phyloP scores from a whole-genome alignment of 2,797 vertebrate genomes.

The Rhabdophis nuchalis region DNA sequence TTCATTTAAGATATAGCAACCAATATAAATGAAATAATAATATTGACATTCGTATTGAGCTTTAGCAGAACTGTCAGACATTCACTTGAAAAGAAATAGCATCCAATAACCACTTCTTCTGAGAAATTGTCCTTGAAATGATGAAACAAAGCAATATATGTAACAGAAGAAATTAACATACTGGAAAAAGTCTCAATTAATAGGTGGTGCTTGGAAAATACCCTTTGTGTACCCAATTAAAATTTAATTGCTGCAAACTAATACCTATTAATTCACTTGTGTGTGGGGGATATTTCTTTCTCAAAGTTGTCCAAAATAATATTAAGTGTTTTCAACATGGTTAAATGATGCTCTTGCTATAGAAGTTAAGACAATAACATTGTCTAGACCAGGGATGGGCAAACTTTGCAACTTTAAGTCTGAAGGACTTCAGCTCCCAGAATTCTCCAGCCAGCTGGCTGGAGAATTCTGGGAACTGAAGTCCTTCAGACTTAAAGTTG shows the following conservation, averaged over 20 bases:
- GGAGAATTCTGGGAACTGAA: no score
- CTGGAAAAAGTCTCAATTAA: background rate
- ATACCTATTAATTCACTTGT: background rate
- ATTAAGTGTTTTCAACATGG: background rate
- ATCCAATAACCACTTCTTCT: background rate
- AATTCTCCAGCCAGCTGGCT: no score
- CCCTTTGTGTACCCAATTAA: background rate
- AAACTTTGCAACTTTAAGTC: no score
- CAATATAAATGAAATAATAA: background rate
- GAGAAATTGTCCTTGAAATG: background rate
- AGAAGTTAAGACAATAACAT: background rate
- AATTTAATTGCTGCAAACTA: background rate
- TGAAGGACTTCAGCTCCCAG: no score
- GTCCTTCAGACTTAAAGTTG: no score
- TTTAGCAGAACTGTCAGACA: background rate
- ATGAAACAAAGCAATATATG: background rate
- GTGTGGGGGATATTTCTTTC: background rate
- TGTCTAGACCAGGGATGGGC: background rate
- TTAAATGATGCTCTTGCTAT: background rate
- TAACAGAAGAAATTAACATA: background rate
- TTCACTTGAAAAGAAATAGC: background rate
- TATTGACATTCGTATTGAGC: background rate
- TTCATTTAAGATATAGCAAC: background rate
- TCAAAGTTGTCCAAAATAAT: background rate
- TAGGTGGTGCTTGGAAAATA: background rate